Evolutionary conservation across 2,797 vertebrate species (phyloP).

Genomic region (Crossoptilon crossoptilon): DNA sequence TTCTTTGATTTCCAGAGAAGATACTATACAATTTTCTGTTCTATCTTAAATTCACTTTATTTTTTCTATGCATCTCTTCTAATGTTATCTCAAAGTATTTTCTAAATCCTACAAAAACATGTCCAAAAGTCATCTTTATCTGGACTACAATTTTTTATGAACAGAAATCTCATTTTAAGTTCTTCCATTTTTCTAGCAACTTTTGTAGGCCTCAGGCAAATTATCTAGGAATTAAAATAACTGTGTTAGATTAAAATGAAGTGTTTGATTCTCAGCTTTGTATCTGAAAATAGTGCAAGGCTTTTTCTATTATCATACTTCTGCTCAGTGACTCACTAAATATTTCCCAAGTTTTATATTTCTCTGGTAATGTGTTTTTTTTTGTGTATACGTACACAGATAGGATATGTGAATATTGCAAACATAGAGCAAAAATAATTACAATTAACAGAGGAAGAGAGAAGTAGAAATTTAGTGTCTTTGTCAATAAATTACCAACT

Average conservation of each 20-base stretch:
- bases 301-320: background rate
- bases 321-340: background rate
- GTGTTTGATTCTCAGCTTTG: background rate
- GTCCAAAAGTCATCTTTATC: background rate
- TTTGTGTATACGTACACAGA: background rate
- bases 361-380: background rate
- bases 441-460: conserved; percentile 47
- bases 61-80: background rate
- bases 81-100: background rate
- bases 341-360: background rate
- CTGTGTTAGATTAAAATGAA: background rate
- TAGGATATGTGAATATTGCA: background rate
- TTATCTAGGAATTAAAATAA: background rate
- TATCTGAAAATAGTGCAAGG: background rate
- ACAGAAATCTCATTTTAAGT: background rate
- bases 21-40: background rate
- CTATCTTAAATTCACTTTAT: background rate
- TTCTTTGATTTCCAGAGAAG: background rate
- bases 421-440: conserved; percentile 25
- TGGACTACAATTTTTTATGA: background rate
- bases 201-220: background rate
- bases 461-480: conserved; percentile 41
- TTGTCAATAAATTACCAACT: conserved; percentile 61
- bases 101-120: background rate
- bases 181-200: background rate